A percentile compares a stretch with the other conserved stretches of the same genome.
Conservation (phyloP, 2,797 vertebrate genomes). For the Enteromius argenteus region DNA sequence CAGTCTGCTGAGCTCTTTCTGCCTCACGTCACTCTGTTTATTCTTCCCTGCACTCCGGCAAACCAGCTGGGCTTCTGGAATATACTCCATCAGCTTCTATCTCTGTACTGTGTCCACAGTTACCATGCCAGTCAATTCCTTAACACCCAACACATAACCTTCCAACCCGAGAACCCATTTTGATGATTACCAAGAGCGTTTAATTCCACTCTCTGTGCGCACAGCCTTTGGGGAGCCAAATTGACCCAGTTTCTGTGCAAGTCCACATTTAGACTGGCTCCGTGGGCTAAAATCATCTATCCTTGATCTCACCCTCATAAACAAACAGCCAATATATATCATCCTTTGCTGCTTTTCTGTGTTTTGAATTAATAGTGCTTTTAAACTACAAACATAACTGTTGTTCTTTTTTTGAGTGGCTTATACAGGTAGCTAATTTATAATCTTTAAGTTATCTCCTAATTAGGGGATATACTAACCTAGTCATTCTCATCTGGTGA, state of each 20-base stretch:
- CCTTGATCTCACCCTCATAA: conserved; percentile 52
- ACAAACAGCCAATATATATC: conserved; percentile 38
- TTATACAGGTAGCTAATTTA: neutral
- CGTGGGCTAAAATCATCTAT: conserved; percentile 49
- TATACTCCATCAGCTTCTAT: conserved; percentile 52
- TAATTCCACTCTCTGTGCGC: conserved; percentile 76
- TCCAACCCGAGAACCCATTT: conserved; percentile 50
- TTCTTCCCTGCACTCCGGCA: conserved; percentile 63
- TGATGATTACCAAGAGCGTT: conserved; percentile 77
- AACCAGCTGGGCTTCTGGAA: conserved; percentile 70
- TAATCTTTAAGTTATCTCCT: neutral
- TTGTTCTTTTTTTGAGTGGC: neutral
- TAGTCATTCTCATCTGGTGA: neutral
- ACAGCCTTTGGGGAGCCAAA: conserved; percentile 77
- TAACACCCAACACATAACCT: conserved; percentile 36
- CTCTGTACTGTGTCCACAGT: conserved; percentile 61
- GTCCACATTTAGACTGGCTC: conserved; percentile 50
- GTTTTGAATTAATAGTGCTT: neutral
- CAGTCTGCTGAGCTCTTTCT: conserved; percentile 50
- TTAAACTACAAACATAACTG: neutral
- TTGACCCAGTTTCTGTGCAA: conserved; percentile 81
- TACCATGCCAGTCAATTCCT: conserved; percentile 45
- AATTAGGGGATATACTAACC: neutral
- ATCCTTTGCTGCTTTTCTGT: conserved; percentile 25
- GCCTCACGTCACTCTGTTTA: conserved; percentile 70